Base-by-base conservation (phyloP, 2,888 invertebrate genomes). In the Synanthedon vespiformis region DNA sequence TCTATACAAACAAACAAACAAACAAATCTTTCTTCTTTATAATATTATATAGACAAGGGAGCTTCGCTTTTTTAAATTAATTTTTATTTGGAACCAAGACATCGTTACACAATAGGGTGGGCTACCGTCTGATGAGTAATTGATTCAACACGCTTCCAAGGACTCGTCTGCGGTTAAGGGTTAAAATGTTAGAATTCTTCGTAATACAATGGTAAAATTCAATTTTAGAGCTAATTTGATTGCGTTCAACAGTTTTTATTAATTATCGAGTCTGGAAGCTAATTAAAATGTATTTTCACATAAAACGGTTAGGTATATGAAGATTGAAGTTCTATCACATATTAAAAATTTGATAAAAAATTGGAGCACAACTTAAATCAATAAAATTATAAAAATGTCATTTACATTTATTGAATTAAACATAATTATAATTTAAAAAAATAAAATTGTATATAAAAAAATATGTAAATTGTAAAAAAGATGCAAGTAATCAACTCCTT, bases 141-240 rank as follows among this genome's bases (percentile, higher is more conserved):
- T 77, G 77, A 80, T 77, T 80, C 70, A 69, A 69, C 70, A 75
- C 74, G 79, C 68, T 74, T 63, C 71, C 60, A 61, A 65, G 72
- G 22, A 18, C 18, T 62, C 51, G 14, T 40, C 54, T 54, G 70
- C 62, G 70, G 72, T 70, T 68, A 58, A 62, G 48, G 68, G 65
- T 67, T 67, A 72, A 70, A 64, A 59, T 59, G 58, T 59, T 60
- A 58, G 58, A 63, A 64, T 62, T 68, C 67, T 67, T 70, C 73
- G 63, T 64, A 61, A 66, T 61, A 66, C 6, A 34, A 34, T 58
- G 69, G 63, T 54, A 56, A 55, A 70, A 74, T 77, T 72, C 59
- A 68, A 71, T 73, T 71, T 63, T 34, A 49, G 57, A 63, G 53
- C 58, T 69, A 69, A 74, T 69, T 71, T 58, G 56, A 65, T 66